phyloP scores from a whole-genome alignment of 1,140 invertebrate genomes.

The Ectropis grisescens region DNA sequence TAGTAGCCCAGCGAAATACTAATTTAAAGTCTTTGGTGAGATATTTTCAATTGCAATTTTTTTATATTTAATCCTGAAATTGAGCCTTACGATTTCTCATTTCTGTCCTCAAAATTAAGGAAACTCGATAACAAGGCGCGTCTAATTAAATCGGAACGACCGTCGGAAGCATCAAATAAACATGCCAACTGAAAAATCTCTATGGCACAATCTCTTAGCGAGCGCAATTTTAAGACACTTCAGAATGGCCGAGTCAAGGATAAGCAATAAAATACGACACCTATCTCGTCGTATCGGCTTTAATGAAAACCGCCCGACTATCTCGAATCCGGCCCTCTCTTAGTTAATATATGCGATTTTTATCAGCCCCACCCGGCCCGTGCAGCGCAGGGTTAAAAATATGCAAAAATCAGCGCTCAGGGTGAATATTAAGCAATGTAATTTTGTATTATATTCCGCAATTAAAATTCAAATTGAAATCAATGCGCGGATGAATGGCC shows the following conservation, averaged over 20 bases:
- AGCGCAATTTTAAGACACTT: slow-evolving; percentile 26
- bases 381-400: slow-evolving; percentile 33
- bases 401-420: slow-evolving; percentile 62
- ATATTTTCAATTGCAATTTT: too few relatives aligned
- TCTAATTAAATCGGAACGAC: not conserved
- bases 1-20: too few relatives aligned
- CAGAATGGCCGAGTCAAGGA: slow-evolving; percentile 16
- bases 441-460: slow-evolving; percentile 68
- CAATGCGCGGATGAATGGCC: slow-evolving; percentile 55
- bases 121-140: too few relatives aligned
- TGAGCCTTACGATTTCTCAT: too few relatives aligned
- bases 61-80: too few relatives aligned
- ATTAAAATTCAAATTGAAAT: slow-evolving; percentile 73
- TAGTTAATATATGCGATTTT: slow-evolving; percentile 51
- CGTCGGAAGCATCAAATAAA: slow-evolving; percentile 1
- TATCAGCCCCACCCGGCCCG: slow-evolving; percentile 38
- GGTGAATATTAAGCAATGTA: slow-evolving; percentile 67
- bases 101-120: too few relatives aligned
- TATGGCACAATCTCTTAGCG: slow-evolving; percentile 11
- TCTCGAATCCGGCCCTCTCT: slow-evolving; percentile 29
- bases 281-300: slow-evolving; percentile 34
- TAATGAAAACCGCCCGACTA: slow-evolving; percentile 41
- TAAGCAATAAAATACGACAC: slow-evolving; percentile 36
- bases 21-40: too few relatives aligned
- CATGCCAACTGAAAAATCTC: slow-evolving; percentile 1